Evolutionary conservation across 2,797 vertebrate species (phyloP).

Genomic region (Cephalopachus bancanus): DNA sequence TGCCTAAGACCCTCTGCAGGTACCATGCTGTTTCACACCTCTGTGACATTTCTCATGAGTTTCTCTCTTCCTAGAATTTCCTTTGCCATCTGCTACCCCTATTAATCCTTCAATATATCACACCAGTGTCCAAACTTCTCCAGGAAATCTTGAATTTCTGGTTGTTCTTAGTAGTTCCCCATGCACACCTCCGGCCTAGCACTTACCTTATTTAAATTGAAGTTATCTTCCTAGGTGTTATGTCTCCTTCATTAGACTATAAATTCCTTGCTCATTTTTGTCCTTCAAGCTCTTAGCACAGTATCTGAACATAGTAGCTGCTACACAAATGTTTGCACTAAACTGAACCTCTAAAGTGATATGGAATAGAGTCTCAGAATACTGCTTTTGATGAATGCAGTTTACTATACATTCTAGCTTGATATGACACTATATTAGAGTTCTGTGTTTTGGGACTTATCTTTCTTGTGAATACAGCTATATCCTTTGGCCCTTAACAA

Average conservation of each 20-base stretch:
- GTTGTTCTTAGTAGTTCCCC: not conserved
- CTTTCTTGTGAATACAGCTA: not conserved
- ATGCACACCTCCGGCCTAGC: not conserved
- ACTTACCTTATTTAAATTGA: not conserved
- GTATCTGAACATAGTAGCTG: not conserved
- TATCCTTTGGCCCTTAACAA: not conserved
- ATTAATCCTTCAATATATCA: not conserved
- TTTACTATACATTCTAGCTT: not conserved
- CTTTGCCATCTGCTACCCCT: not conserved
- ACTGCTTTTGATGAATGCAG: not conserved
- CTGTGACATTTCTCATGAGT: not conserved
- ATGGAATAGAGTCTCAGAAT: not conserved
- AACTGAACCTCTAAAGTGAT: not conserved
- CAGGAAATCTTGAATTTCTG: not conserved
- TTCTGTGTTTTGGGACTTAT: not conserved
- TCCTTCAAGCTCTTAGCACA: not conserved
- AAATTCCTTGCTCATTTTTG: conserved; percentile 13
- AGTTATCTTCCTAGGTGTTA: not conserved
- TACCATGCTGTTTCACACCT: not conserved
- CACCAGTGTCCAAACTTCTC: not conserved
- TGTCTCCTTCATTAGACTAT: not conserved
- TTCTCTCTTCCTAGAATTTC: not conserved
- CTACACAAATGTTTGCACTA: not conserved
- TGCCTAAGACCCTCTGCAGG: not conserved
- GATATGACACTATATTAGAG: not conserved